Evolutionary conservation across 2,888 invertebrate species (phyloP), one percentile per base, ranked within the genome.

Genomic region (Ommatoiulus sabulosus): DNA sequence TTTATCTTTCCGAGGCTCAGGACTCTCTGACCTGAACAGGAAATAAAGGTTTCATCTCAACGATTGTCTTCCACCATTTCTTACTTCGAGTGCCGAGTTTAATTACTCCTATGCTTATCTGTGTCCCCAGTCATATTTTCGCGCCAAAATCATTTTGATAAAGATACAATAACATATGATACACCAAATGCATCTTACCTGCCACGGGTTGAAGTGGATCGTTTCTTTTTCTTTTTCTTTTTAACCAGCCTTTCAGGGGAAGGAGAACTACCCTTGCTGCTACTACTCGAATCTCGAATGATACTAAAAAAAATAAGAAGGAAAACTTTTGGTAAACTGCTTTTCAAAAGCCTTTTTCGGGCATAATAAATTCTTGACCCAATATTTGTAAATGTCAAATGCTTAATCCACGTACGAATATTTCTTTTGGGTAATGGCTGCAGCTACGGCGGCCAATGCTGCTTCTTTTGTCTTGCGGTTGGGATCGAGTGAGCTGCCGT

Each of bases 401-500:
- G 15, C 4, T 20, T 20, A 12, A 52, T 12, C 8, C n/a, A 87
- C 87, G 46, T 52, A 87, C 87, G 52, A 7, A 15, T 87, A 87
- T 52, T 52, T 87, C 52, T 87, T 87, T 24, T 87, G 52, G 2
- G 43, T 86, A 17, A 87, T 84, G 85, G 57, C 86, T 7, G 86
- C 80, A 8, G 87, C 84, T 43, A 57, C 44, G 8, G 89, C 88
- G n/a, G 89, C 89, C 7, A 88, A 35, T 12, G 88, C 88, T 15
- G 88, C 88, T 24, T 88, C 88, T 91, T 94, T 94, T 10, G 94
- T 94, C 91, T 94, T 94, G 86, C 96, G 94, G 93, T 96, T 96
- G 3, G 96, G 95, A 93, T 97, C 97, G 92, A 98, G 95, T 92
- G 97, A 97, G 92, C 96, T 96, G 90, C 98, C 98, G 93, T 98